These are phyloP conservation scores for Anisognathus igniventris DNA, from an alignment of 2,797 vertebrate species.

Conservation along the genomic window DNA sequence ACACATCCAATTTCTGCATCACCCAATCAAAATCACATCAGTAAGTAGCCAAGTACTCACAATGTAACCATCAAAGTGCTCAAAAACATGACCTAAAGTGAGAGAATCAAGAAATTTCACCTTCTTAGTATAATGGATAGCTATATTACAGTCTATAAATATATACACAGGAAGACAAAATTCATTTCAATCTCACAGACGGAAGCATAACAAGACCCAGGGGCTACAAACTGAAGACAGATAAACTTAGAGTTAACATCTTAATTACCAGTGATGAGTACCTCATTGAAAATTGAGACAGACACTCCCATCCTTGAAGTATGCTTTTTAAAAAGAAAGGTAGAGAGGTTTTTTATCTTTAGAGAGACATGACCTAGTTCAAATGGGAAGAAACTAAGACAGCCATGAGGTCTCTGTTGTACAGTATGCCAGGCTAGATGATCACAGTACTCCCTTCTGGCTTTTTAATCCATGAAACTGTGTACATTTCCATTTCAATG, in stretches of 20 bases:
- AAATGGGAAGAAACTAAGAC: slow-evolving; percentile 47
- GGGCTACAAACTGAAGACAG: neutral
- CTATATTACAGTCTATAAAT: neutral
- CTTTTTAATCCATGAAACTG: slow-evolving; percentile 60
- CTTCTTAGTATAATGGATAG: neutral
- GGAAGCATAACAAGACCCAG: neutral
- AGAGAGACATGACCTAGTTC: slow-evolving; percentile 46
- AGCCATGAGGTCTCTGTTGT: slow-evolving; percentile 59
- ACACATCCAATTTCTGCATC: neutral
- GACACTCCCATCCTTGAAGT: slow-evolving; percentile 1
- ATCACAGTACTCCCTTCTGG: slow-evolving; percentile 64
- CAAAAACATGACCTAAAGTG: neutral
- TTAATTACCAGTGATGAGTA: neutral
- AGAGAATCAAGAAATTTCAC: neutral
- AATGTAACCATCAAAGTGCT: neutral
- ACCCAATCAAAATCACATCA: neutral
- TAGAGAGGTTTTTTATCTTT: slow-evolving; percentile 8
- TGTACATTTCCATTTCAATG: slow-evolving; percentile 67
- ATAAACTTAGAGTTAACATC: slow-evolving; percentile 15
- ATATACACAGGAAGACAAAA: neutral
- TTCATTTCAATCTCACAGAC: neutral
- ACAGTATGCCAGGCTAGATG: slow-evolving; percentile 53
- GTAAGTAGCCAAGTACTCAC: neutral
- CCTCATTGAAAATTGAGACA: slow-evolving; percentile 9
- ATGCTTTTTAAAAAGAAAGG: slow-evolving; percentile 18